These are phyloP conservation scores for Cyprinodon diabolis DNA, from an alignment of 2,797 vertebrate species.

Conservation along the genomic window DNA sequence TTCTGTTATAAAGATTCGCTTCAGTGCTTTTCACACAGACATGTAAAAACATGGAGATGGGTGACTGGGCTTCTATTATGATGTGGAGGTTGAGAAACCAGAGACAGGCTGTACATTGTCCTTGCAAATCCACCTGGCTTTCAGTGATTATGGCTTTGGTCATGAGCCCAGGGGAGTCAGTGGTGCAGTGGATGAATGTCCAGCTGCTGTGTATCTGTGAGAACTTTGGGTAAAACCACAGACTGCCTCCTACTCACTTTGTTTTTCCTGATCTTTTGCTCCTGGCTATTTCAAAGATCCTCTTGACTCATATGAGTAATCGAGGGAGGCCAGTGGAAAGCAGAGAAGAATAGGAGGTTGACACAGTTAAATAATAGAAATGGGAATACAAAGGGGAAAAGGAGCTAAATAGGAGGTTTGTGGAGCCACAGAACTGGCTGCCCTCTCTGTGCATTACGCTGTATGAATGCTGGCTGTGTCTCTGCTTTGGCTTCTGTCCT, in stretches of 20 bases:
- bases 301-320: conserved; percentile 28
- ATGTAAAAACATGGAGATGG: background rate
- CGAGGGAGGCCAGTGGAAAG: conserved; percentile 15
- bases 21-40: background rate
- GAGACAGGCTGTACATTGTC: background rate
- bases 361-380: conserved; percentile 27
- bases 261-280: conserved; percentile 17
- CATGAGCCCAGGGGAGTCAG: conserved; percentile 11
- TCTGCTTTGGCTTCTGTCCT: conserved; percentile 40
- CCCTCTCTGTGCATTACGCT: conserved; percentile 46
- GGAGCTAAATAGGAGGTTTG: conserved; percentile 27
- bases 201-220: conserved; percentile 14
- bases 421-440: conserved; percentile 50
- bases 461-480: conserved; percentile 54
- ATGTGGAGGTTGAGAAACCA: background rate
- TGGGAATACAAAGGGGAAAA: conserved; percentile 32
- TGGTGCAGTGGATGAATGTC: conserved; percentile 7
- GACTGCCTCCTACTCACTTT: conserved; percentile 27
- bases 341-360: conserved; percentile 12
- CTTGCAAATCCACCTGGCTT: conserved; percentile 10
- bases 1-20: too few relatives aligned
- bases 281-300: conserved; percentile 28
- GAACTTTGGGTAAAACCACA: conserved; percentile 23
- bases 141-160: conserved; percentile 20
- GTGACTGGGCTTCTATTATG: background rate